Percentiles rank a stretch among this genome's conserved stretches.
Conservation (phyloP, 2,888 invertebrate genomes). For the Drosophila conformis region DNA sequence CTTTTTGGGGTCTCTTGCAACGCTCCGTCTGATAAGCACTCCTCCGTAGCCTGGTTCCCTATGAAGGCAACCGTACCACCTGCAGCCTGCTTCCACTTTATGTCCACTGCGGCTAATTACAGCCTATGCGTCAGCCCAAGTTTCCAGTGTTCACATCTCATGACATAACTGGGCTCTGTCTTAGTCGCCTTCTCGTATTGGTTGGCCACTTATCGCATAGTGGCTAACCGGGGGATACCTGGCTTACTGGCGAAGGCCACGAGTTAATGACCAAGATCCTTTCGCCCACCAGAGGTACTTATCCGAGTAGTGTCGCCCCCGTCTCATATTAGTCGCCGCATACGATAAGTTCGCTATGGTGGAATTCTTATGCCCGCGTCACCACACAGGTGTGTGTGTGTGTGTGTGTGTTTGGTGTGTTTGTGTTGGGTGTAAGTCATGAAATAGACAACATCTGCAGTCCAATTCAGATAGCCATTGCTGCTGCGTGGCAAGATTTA, state of each 20-base stretch:
- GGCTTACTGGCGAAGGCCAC: background rate
- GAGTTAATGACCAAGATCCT: background rate
- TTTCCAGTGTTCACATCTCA: background rate
- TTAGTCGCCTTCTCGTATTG: background rate
- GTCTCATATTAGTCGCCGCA: background rate
- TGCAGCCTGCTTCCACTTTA: too few species aligned
- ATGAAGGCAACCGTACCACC: too few species aligned
- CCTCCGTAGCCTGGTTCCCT: too few species aligned
- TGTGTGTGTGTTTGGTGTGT: background rate
- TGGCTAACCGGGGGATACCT: background rate
- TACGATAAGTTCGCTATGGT: background rate
- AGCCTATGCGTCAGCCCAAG: background rate
- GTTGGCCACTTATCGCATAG: background rate
- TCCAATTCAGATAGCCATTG: slow-evolving; percentile 49
- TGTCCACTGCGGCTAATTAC: too few species aligned
- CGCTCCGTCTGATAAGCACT: background rate
- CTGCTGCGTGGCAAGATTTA: slow-evolving; percentile 51
- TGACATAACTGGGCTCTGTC: background rate
- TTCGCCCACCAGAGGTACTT: background rate
- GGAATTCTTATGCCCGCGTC: background rate
- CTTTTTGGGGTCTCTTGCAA: background rate
- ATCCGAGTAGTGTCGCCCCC: background rate
- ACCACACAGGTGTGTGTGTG: background rate
- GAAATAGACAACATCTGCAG: slow-evolving; percentile 70
- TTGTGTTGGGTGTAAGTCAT: slow-evolving; percentile 43